Base-by-base conservation (phyloP, 2,113 vertebrate species). In the Petrocephalus microphthalmus region DNA sequence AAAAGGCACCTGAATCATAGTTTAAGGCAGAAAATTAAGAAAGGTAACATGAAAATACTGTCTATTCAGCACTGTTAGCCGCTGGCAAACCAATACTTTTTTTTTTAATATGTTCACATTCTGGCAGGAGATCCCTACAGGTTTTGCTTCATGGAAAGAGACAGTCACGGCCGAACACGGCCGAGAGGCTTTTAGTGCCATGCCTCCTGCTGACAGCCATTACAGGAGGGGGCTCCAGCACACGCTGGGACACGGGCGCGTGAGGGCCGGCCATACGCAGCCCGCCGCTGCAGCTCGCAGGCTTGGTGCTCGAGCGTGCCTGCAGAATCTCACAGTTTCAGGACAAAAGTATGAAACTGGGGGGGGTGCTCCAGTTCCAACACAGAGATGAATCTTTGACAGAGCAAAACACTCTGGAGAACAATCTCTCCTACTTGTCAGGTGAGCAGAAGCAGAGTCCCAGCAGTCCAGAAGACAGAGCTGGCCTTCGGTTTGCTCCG, bases 261-360 rank as follows among this genome's bases (percentile, higher is more conserved):
- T 49, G 33, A 20, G n/a, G 42, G 6, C 5, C 33, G 0, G 19
- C 45, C 19, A 42, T 20, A 22, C 22, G 37, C 22, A 1, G 45
- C 81, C 45, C 19, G 1, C 37, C 88, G 64, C 15, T n/a, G n/a
- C 51, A 25, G 10, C 84, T 17, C 5, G 6, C 15, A 53, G 51
- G 51, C 51, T 25, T 54, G 29, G 74, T 33, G 51, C 45, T 81
- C 10, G 33, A 64, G 53, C 25, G 20, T 53, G 64, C 51, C 67
- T 37, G 52, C 74, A 82, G 71, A 81, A 83, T 88, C 83, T 83
- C 71, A 88, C 47, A 51, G 84, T 86, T 89, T 84, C 54, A 49
- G 22, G 3, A 67, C 15, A 20, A n/a, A 47, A 84, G 7, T 84
- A 13, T 8, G 11, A 11, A 83, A 83, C 37, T 10, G 1, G 84